Conservation (phyloP, 64 coral and sea anemone species). For the Actinia tenebrosa region DNA sequence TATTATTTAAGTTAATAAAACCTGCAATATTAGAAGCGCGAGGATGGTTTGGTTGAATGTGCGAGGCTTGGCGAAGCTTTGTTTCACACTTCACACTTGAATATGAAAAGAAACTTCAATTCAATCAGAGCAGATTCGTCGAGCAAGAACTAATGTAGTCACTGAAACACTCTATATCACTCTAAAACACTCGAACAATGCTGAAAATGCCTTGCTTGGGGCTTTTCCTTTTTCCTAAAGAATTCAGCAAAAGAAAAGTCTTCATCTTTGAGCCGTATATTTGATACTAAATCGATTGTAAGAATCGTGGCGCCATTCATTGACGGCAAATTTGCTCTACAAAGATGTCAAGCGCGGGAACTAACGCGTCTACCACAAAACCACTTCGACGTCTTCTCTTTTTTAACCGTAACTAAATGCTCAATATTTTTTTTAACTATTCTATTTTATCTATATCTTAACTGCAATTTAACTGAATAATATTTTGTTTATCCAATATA, state of each 20-base stretch:
- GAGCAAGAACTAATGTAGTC: neutral
- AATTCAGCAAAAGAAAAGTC: neutral
- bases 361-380: neutral
- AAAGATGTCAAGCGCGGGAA: neutral
- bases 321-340: neutral
- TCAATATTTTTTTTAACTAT: neutral
- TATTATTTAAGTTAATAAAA: no score
- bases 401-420: neutral
- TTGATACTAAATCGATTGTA: neutral
- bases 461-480: neutral
- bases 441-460: neutral
- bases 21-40: neutral
- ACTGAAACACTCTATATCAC: neutral
- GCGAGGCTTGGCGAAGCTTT: neutral
- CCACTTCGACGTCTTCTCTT: neutral
- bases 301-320: conserved; percentile 1
- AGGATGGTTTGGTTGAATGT: neutral
- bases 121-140: neutral
- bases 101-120: neutral
- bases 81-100: neutral
- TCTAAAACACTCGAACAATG: neutral
- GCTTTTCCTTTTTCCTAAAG: neutral
- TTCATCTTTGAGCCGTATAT: neutral
- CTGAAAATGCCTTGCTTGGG: no score
- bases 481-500: no score